A percentile compares a stretch with the other conserved stretches of the same genome.
These are phyloP conservation scores for Hyphantria cunea DNA, from an alignment of 1,140 invertebrate genomes.

Conservation along the genomic window DNA sequence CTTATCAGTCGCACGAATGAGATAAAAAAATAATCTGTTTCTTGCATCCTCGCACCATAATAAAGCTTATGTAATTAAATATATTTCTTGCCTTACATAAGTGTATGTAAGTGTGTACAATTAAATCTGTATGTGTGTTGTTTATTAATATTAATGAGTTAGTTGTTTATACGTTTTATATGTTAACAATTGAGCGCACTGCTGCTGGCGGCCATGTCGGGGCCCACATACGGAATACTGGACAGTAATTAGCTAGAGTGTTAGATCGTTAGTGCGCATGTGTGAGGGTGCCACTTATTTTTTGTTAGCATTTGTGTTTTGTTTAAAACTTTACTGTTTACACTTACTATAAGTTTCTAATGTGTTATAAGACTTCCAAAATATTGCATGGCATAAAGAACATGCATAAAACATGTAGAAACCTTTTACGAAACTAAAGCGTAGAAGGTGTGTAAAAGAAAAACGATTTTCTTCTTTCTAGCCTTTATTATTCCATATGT, in stretches of 20 bases:
- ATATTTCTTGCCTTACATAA: neutral
- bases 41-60: no score
- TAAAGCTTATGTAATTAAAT: conserved; percentile 4
- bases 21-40: no score
- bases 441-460: no score
- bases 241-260: conserved; percentile 15
- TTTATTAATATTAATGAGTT: conserved; percentile 9
- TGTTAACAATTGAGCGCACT: conserved; percentile 17
- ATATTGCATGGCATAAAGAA: no score
- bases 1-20: no score
- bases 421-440: no score
- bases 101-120: conserved; percentile 1
- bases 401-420: no score
- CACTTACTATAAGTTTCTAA: no score
- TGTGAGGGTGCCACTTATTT: neutral
- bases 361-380: no score
- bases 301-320: neutral
- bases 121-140: neutral
- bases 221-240: conserved; percentile 6
- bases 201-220: neutral
- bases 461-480: no score
- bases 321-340: no score
- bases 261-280: neutral
- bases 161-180: neutral
- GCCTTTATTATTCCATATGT: no score